Conservation (phyloP, 2,888 invertebrate genomes). For the Prosapia bicincta region DNA sequence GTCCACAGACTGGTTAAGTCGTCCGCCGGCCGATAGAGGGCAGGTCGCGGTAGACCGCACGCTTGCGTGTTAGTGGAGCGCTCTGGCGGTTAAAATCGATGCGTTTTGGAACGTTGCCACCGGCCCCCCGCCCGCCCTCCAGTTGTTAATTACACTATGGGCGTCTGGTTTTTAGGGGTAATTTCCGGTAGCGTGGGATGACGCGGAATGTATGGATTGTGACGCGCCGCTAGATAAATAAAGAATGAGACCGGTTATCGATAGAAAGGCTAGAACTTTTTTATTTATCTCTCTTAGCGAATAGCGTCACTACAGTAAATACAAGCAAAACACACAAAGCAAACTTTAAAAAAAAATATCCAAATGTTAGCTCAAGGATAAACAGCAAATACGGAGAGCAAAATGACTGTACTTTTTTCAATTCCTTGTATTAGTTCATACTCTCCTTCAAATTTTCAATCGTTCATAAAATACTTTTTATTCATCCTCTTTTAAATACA, state of each 20-base stretch:
- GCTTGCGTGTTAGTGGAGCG: background rate
- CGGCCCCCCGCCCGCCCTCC: background rate
- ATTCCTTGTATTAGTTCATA: too few relatives aligned
- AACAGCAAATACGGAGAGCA: too few relatives aligned
- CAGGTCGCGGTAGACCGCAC: background rate
- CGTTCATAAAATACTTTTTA: too few relatives aligned
- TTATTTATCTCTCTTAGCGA: too few relatives aligned
- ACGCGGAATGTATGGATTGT: background rate
- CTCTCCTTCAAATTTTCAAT: too few relatives aligned
- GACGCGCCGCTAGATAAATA: background rate
- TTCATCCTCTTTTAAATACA: too few relatives aligned
- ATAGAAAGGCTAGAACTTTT: too few relatives aligned
- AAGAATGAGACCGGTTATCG: background rate
- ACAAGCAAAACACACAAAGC: too few relatives aligned
- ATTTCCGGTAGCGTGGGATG: slow-evolving; percentile 21
- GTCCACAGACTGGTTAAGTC: background rate
- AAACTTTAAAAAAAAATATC: too few relatives aligned
- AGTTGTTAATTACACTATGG: slow-evolving; percentile 24
- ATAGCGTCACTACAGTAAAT: too few relatives aligned
- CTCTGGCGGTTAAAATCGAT: background rate
- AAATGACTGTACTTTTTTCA: too few relatives aligned
- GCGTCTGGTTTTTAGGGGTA: slow-evolving; percentile 27
- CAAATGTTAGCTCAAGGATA: too few relatives aligned
- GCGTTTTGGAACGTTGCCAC: background rate
- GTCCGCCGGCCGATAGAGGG: background rate